Evolutionary conservation across 2,797 vertebrate species (phyloP).

Genomic region (Notoglanidium macrostoma): DNA sequence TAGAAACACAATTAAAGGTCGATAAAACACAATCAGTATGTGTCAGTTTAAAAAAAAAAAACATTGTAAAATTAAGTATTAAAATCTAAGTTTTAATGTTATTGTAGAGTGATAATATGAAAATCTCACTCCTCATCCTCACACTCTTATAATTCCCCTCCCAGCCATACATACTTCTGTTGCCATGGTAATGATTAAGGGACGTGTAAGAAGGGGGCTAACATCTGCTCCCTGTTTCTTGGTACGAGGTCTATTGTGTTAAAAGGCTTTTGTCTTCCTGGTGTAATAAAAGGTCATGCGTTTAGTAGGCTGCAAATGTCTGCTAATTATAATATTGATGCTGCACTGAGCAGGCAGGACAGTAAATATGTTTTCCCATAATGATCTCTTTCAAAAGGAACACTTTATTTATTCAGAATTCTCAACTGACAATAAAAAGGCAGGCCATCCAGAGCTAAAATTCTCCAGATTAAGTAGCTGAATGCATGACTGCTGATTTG

Average conservation of each 20-base stretch:
- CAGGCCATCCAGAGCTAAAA: conserved; percentile 25
- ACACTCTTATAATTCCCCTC: not conserved
- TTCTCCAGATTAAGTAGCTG: conserved; percentile 18
- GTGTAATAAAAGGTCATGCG: conserved; percentile 21
- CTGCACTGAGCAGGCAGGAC: not conserved
- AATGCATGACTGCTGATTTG: conserved; percentile 34
- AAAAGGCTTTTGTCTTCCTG: conserved; percentile 28
- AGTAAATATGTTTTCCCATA: not conserved
- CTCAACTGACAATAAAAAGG: conserved; percentile 21
- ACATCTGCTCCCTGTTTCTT: conserved; percentile 34
- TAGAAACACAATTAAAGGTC: not conserved
- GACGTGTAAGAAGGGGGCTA: conserved; percentile 44
- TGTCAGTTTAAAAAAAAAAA: not conserved
- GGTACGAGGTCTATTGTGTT: conserved; percentile 38
- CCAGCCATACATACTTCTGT: conserved; percentile 53
- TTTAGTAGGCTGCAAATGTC: conserved; percentile 26
- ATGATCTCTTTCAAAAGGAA: not conserved
- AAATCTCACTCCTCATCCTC: not conserved
- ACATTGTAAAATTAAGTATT: not conserved
- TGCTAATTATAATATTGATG: not conserved
- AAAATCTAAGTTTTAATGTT: not conserved
- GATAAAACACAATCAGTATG: not conserved
- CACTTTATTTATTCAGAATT: conserved; percentile 2
- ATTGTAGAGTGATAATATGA: not conserved
- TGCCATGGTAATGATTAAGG: conserved; percentile 68